phyloP scores from a whole-genome alignment of 1,140 invertebrate genomes.

The Augochlora pura region DNA sequence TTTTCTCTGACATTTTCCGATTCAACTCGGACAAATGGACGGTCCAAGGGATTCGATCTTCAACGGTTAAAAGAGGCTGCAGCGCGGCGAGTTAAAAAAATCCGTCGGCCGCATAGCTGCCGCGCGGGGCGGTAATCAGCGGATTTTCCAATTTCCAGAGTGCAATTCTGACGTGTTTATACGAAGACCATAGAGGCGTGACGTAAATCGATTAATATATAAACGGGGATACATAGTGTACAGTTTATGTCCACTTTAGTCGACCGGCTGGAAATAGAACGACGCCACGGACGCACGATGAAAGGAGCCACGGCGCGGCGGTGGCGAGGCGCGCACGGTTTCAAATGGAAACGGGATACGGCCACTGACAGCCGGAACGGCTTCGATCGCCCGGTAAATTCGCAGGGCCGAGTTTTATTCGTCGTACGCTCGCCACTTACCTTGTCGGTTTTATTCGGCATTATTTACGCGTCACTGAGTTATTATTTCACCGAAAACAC shows the following conservation, averaged over 20 bases:
- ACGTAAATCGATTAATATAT: constrained; percentile 41
- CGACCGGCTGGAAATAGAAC: constrained; percentile 31
- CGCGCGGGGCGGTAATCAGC: background rate
- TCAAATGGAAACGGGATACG: constrained; percentile 40
- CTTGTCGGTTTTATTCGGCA: constrained; percentile 39
- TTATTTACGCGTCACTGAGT: constrained; percentile 39
- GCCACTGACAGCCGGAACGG: constrained; percentile 38
- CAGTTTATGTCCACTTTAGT: constrained; percentile 3
- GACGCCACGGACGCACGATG: background rate
- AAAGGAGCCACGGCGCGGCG: constrained; percentile 15
- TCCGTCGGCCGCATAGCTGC: too few relatives aligned
- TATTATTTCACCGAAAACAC: constrained; percentile 35
- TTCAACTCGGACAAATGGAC: too few relatives aligned
- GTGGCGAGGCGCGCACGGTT: constrained; percentile 1
- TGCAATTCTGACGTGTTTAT: constrained; percentile 9
- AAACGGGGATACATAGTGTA: constrained; percentile 9
- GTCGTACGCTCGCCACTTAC: constrained; percentile 36
- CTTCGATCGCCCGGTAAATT: constrained; percentile 44
- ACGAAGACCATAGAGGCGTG: background rate
- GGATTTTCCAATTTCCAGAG: background rate
- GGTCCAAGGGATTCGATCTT: too few relatives aligned
- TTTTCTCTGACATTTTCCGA: too few relatives aligned
- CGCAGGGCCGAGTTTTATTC: constrained; percentile 28
- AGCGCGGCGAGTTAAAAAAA: too few relatives aligned
- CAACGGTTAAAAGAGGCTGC: too few relatives aligned